Conservation (phyloP, 1,140 invertebrate genomes). For the Halyomorpha halys region DNA sequence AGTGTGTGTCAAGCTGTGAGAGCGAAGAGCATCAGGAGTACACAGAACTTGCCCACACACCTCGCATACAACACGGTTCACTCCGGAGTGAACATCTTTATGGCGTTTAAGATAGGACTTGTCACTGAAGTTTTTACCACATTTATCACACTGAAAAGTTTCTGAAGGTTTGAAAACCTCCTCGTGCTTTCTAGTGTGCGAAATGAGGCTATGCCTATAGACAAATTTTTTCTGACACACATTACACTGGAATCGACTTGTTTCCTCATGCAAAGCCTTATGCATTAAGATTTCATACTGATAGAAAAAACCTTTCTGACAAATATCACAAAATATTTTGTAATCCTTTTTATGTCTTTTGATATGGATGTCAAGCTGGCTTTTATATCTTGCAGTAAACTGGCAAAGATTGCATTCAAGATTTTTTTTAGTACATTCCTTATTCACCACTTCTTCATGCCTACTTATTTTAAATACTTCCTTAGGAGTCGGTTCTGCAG, state of each 20-base stretch:
- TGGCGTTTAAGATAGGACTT: not conserved
- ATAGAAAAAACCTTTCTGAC: conserved; percentile 3
- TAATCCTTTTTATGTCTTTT: conserved; percentile 13
- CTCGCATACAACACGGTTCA: not conserved
- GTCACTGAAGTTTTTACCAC: not conserved
- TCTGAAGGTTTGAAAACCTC: not conserved
- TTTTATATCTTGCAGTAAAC: not conserved
- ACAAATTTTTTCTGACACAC: conserved; percentile 7
- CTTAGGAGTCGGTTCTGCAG: no score
- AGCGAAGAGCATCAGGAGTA: not conserved
- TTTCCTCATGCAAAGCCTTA: not conserved
- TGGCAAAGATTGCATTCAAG: not conserved
- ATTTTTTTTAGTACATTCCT: not conserved
- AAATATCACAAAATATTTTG: conserved; percentile 3
- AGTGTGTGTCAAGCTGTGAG: conserved; percentile 27
- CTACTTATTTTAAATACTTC: no score
- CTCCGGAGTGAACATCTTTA: not conserved
- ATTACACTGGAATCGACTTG: conserved; percentile 2
- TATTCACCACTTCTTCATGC: no score
- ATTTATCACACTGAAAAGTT: not conserved
- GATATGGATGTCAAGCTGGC: not conserved
- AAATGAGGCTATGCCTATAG: not conserved
- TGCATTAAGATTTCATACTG: conserved; percentile 1
- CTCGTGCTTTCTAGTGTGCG: not conserved
- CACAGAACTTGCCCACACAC: not conserved